Evolutionary conservation across 2,797 vertebrate species (phyloP), one percentile per base, ranked within the genome.

Genomic region (Protonibea diacanthus): DNA sequence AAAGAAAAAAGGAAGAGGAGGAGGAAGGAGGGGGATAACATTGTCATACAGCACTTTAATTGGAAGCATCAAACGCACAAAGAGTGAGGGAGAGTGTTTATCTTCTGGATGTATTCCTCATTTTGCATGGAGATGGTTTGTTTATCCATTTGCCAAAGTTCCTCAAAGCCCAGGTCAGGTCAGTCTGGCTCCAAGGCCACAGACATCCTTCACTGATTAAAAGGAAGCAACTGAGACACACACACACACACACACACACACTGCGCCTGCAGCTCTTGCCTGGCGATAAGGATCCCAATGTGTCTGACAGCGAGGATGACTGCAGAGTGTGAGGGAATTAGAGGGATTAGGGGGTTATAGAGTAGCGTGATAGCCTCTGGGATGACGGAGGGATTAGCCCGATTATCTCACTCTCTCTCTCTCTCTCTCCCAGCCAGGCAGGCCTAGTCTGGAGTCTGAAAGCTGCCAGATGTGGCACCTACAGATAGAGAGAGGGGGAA

Each of bases 331-430:
- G 89, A 92, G 94, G 94, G 95, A 95, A 95, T 96, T 95, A 94
- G 90, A 90, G 91, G 95, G 94, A 95, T 96, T 96, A 95, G 80
- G 91, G 92, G 92, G 92, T 95, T 94, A 95, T 94, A 93, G 94
- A 95, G 95, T 93, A 93, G 94, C 83, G 92, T 92, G 92, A 95
- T 95, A 95, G 94, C 94, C 93, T 92, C 91, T 92, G 92, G 94
- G 95, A 95, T 95, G 93, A 93, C 88, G 93, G 91, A 88, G 85
- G 95, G 95, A 96, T 96, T 96, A 96, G 92, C 87, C 91, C 90
- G 95, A 95, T 96, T 95, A 95, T 94, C 94, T 92, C 92, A 60
- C 87, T 86, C 88, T 88, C 84, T 80, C 57, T 86, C 88, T 88
- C 84, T 80, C 57, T 74, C 82, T 81, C 81, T 86, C 85, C 51